Evolutionary conservation across 2,888 invertebrate genomes (phyloP).

Genomic region (Brachynemurus nebulosus): DNA sequence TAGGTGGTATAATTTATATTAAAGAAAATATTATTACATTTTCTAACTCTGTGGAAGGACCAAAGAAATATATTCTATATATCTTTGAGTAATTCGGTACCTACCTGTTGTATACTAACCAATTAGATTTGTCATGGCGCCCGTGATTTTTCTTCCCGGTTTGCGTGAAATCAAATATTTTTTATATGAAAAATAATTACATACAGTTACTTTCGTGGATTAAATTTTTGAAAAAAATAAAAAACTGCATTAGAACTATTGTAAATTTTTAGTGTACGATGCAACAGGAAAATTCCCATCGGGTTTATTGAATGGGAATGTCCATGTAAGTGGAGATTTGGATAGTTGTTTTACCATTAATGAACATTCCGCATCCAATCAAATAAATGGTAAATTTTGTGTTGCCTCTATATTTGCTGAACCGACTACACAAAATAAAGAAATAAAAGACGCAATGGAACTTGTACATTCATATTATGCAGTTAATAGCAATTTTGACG

Average conservation of each 20-base stretch:
- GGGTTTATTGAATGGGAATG: constrained; percentile 11
- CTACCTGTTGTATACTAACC: no score
- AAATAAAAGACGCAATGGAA: constrained; percentile 7
- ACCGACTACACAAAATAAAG: not conserved
- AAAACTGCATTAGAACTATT: not conserved
- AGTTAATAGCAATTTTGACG: constrained; percentile 7
- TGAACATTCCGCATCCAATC: not conserved
- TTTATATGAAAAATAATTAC: no score
- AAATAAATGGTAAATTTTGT: constrained; percentile 2
- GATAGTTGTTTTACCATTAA: constrained; percentile 8
- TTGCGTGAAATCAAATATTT: no score
- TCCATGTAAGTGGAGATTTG: constrained; percentile 10
- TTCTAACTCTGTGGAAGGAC: no score
- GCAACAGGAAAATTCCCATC: constrained; percentile 10
- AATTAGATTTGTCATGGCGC: no score
- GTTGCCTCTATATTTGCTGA: not conserved
- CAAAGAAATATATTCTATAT: no score
- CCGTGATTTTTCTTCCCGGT: no score
- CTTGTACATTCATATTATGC: constrained; percentile 8
- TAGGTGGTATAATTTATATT: no score
- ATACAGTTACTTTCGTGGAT: no score
- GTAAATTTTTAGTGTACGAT: constrained; percentile 11
- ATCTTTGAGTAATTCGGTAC: no score
- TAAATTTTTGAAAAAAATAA: no score
- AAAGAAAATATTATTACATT: no score